Conservation (phyloP, 2,113 vertebrate genomes). For the Laterallus jamaicensis region DNA sequence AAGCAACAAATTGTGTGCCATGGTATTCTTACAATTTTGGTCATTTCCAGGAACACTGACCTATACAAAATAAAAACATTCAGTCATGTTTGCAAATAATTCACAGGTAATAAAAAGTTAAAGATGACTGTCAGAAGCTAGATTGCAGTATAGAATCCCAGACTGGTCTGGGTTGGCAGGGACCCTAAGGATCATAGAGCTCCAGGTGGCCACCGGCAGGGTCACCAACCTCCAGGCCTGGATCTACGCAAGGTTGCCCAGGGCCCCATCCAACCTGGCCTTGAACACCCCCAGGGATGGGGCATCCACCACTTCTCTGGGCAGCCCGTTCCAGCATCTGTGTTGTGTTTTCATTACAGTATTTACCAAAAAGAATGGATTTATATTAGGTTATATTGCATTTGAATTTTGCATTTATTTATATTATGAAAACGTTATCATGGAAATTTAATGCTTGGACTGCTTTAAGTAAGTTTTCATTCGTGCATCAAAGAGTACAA, state of each 20-base stretch:
- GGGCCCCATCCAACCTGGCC: too few relatives aligned
- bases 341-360: background rate
- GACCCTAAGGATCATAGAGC: too few relatives aligned
- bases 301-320: too few relatives aligned
- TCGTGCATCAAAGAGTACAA: background rate
- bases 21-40: background rate
- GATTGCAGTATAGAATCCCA: background rate
- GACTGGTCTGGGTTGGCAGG: too few relatives aligned
- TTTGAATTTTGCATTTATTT: slow-evolving; percentile 7
- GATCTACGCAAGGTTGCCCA: too few relatives aligned
- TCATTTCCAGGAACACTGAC: background rate
- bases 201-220: too few relatives aligned
- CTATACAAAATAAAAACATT: background rate
- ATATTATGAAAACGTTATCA: background rate
- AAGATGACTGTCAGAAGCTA: background rate
- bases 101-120: background rate
- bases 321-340: background rate
- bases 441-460: background rate
- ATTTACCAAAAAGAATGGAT: background rate
- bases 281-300: too few relatives aligned
- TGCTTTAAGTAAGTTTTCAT: slow-evolving; percentile 2
- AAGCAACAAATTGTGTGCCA: background rate
- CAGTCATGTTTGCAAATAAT: background rate
- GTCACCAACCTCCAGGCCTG: too few relatives aligned
- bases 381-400: background rate